phyloP scores from a whole-genome alignment of 2,113 vertebrate species.

The Tetrax tetrax region DNA sequence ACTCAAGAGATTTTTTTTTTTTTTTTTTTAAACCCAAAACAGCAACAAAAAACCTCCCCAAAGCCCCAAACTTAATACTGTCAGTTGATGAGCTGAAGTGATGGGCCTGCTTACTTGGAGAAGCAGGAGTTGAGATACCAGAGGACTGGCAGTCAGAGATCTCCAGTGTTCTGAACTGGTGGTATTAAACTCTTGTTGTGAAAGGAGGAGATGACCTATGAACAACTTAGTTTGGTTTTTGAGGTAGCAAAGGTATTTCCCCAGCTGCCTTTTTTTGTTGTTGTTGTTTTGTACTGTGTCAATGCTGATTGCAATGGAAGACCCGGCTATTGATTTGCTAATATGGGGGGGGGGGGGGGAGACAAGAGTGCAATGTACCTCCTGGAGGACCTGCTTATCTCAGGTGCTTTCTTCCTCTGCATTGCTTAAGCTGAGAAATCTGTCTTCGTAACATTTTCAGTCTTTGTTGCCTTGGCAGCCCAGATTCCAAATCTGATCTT shows the following conservation, averaged over 20 bases:
- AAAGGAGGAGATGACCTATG: neutral
- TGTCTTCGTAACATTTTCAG: neutral
- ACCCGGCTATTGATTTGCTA: neutral
- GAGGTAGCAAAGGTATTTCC: neutral
- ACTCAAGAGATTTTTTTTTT: neutral
- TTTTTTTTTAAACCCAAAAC: neutral
- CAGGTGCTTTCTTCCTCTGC: neutral
- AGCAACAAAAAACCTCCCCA: too few species aligned
- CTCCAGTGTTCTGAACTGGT: neutral
- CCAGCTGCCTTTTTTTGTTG: too few species aligned
- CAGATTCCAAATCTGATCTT: conserved; percentile 5
- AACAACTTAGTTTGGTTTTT: neutral
- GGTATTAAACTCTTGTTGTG: neutral
- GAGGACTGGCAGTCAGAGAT: neutral
- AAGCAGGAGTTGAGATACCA: neutral
- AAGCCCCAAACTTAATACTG: neutral
- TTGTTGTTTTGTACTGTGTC: neutral
- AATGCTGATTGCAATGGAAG: neutral
- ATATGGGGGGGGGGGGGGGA: rapidly evolving
- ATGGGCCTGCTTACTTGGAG: neutral
- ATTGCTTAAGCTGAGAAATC: neutral
- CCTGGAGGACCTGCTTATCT: neutral
- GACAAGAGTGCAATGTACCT: neutral
- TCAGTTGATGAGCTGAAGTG: neutral
- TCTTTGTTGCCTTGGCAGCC: neutral